Evolutionary conservation across 2,113 vertebrate species (phyloP), one percentile per base, ranked within the genome.

Genomic region (Lontra canadensis): DNA sequence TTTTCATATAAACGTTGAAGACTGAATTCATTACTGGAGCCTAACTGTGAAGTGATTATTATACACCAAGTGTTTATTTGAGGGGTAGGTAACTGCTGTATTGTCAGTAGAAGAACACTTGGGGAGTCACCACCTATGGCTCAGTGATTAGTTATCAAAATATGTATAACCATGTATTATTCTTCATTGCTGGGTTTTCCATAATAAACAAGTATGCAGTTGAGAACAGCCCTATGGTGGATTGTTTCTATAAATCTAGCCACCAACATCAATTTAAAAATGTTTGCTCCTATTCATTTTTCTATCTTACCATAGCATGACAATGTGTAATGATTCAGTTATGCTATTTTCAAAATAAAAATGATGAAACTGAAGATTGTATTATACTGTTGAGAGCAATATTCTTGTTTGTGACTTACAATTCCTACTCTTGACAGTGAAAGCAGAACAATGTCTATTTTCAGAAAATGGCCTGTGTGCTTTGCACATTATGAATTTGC

Each of bases 311-410:
- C 17, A 57, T 42, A 31, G 1, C 63, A 88, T 74, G 13, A 88
- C 39, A 96, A 71, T 85, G 34, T 89, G 31, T 44, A 67, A 84
- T 90, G 95, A 82, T 85, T 73, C 65, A 71, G 18, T 65, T 76
- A 63, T 34, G 12, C 4, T 92, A 47, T 89, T 97, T 92, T 86
- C 21, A 80, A 91, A 97, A 88, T 88, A 85, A 96, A 95, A 83
- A n/a, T 76, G 34, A 88, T 79, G 47, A 71, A 88, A 74, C 5
- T n/a, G 25, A 96, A 91, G 39, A 55, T 52, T 57, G 26, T 76
- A 52, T 85, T 95, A 59, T 34, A n/a, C 67, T 34, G 18, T 47
- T 91, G 47, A 90, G 34, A 87, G 21, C 7, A 86, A 49, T 69
- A 87, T 31, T 81, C 14, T 26, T 91, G 23, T 65, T 76, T 90